Percentiles rank a stretch among this genome's conserved stretches.
Conservation (phyloP, 2,888 invertebrate species). For the Caenorhabditis plicata region DNA sequence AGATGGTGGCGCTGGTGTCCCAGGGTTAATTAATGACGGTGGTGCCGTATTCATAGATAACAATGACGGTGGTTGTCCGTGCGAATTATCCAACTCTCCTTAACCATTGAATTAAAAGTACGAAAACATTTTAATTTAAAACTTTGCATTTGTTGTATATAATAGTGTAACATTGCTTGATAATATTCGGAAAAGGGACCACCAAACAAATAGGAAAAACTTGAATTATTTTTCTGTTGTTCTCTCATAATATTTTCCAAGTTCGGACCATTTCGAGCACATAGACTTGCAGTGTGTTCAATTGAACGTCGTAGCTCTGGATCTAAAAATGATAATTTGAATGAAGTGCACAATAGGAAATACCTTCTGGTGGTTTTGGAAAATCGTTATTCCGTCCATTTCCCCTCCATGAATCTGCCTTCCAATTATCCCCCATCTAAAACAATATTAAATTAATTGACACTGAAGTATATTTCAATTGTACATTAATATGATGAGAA, state of each 20-base stretch:
- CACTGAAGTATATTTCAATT: too few species aligned
- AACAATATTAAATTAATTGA: too few species aligned
- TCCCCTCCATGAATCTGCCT: too few species aligned
- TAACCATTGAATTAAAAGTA: not conserved
- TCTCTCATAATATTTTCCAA: conserved; percentile 78
- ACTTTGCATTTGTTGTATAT: not conserved
- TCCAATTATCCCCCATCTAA: too few species aligned
- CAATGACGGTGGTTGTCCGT: too few species aligned
- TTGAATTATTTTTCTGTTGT: conserved; percentile 90
- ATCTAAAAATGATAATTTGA: conserved; percentile 73
- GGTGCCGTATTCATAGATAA: too few species aligned
- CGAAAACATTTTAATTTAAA: not conserved
- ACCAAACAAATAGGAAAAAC: conserved; percentile 93
- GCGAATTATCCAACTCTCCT: too few species aligned
- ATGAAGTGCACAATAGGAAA: too few species aligned
- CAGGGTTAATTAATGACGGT: too few species aligned
- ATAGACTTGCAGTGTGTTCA: conserved; percentile 97
- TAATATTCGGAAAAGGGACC: conserved; percentile 88
- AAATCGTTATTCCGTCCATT: too few species aligned
- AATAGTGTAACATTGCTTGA: conserved; percentile 69
- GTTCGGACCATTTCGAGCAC: conserved; percentile 97
- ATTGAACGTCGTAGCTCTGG: conserved; percentile 93
- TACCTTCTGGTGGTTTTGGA: too few species aligned
- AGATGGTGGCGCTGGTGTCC: conserved; percentile 7
- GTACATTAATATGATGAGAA: too few species aligned